phyloP scores from a whole-genome alignment of 2,888 invertebrate genomes.

The Chirona hameri region DNA sequence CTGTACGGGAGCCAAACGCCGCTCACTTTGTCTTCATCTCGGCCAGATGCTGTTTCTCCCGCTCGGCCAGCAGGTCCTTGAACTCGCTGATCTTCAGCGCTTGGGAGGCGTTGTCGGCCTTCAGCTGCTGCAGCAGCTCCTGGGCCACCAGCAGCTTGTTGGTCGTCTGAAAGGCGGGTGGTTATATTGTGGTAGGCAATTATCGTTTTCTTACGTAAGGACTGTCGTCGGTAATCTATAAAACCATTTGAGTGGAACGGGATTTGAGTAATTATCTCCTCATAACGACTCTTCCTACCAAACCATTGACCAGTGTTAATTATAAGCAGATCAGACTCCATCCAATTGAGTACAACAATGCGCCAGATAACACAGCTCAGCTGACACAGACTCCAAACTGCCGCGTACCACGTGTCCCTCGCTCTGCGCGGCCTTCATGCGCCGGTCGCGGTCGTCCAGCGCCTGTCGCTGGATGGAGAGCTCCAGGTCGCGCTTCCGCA shows the following conservation, averaged over 20 bases:
- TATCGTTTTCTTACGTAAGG: no score
- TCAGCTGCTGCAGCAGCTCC: neutral
- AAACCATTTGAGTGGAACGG: no score
- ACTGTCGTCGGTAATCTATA: no score
- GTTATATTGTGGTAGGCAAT: neutral
- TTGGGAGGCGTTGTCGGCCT: neutral
- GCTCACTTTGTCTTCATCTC: slow-evolving; percentile 6
- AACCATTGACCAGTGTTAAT: no score
- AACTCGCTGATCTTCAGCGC: neutral
- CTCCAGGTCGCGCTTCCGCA: slow-evolving; percentile 27
- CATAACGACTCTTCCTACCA: no score
- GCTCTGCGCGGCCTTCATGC: neutral
- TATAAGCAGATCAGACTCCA: no score
- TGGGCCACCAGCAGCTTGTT: neutral
- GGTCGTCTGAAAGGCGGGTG: neutral
- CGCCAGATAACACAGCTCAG: no score
- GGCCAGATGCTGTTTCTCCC: slow-evolving; percentile 2
- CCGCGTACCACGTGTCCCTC: neutral
- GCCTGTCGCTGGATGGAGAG: slow-evolving; percentile 13
- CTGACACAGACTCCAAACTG: no score
- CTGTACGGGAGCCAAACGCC: no score
- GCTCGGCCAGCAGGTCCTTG: slow-evolving; percentile 5
- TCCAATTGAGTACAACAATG: no score
- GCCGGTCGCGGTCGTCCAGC: slow-evolving; percentile 2
- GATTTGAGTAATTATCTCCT: no score